A percentile compares a stretch with the other conserved stretches of the same genome.
These are phyloP conservation scores for Heliconius aoede DNA, from an alignment of 2,888 invertebrate genomes.

Conservation along the genomic window DNA sequence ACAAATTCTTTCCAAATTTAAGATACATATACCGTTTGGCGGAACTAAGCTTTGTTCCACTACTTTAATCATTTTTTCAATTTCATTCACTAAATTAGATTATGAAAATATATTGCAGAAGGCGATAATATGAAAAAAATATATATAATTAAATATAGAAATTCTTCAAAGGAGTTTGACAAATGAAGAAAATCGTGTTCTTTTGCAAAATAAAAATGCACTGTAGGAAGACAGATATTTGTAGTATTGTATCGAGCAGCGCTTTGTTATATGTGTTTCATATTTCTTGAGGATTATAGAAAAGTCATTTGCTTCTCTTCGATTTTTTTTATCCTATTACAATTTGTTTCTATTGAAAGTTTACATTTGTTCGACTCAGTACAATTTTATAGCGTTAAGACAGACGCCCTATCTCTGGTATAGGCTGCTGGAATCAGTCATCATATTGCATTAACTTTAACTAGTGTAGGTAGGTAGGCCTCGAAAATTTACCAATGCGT, in stretches of 20 bases:
- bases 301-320: slow-evolving; percentile 13
- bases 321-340: slow-evolving; percentile 1
- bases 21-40: no score
- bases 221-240: neutral
- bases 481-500: no score
- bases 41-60: no score
- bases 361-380: no score
- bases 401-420: no score
- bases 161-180: neutral
- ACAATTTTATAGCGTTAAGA: no score
- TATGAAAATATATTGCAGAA: neutral
- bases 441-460: no score
- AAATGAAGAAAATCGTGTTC: neutral
- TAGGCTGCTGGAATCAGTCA: no score
- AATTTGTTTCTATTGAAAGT: slow-evolving; percentile 7
- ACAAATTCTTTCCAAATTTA: no score
- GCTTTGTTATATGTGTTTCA: slow-evolving; percentile 7
- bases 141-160: neutral
- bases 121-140: neutral
- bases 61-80: no score
- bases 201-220: slow-evolving; percentile 10
- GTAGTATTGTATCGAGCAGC: slow-evolving; percentile 2
- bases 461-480: no score
- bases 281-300: slow-evolving; percentile 18
- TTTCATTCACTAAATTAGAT: no score